Conservation (phyloP, 2,113 vertebrate genomes). For the Stegostoma tigrinum region DNA sequence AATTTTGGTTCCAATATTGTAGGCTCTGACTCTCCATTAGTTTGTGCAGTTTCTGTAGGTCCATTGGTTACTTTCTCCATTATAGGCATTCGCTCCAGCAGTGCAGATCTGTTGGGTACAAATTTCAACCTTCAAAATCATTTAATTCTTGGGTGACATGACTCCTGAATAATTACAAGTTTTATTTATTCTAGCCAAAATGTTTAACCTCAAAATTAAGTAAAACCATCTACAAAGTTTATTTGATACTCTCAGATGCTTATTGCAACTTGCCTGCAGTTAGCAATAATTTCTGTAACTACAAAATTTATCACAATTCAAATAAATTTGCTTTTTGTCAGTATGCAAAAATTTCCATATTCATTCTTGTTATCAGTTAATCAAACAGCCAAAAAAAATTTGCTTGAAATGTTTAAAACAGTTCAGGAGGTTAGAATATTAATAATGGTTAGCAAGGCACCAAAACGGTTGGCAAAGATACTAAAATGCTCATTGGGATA, state of each 20-base stretch:
- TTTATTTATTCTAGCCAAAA: neutral
- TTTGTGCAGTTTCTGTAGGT: conserved; percentile 85
- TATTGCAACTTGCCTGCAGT: neutral
- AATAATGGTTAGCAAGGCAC: neutral
- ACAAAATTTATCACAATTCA: neutral
- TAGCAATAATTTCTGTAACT: neutral
- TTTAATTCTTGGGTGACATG: neutral
- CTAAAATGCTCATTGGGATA: neutral
- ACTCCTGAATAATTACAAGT: neutral
- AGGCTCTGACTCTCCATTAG: conserved; percentile 89
- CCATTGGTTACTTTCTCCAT: conserved; percentile 95
- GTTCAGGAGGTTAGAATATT: neutral
- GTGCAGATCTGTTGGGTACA: conserved; percentile 66
- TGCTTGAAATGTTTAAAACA: neutral
- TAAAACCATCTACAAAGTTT: neutral
- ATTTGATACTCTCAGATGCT: neutral
- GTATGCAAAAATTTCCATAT: neutral
- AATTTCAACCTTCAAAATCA: neutral
- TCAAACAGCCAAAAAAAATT: neutral
- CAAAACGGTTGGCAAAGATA: neutral
- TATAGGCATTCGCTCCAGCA: conserved; percentile 95
- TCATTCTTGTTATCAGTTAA: neutral
- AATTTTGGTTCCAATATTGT: conserved; percentile 78
- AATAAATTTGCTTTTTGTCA: neutral
- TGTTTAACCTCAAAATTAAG: neutral